Base-by-base conservation (phyloP, 2,797 vertebrate genomes). In the Parambassis ranga region DNA sequence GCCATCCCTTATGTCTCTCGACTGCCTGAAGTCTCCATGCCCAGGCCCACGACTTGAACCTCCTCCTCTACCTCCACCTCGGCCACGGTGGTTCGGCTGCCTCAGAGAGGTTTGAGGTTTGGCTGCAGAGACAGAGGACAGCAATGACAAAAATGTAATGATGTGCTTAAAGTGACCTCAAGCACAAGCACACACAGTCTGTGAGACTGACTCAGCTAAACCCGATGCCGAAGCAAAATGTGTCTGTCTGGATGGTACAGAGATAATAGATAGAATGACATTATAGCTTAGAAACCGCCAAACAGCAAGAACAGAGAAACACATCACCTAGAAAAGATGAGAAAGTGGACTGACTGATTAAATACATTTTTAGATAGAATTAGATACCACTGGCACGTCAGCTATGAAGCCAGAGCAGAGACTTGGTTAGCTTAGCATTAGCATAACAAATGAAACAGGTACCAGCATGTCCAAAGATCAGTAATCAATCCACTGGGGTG, bases 101-200 rank as follows among this genome's bases (percentile, higher is more conserved):
- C 89, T 89, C 73, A 92, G 84, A 65, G 86, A 91, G 55, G 84
- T 89, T 73, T 91, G 87, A 72, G 86, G 87, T 76, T 90, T 90
- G 66, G 90, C 90, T 90, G 75, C 14, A 11, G 15, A 28, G 39
- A 20, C 18, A 68, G 11, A 61, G 23, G 18, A 61, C 28, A 42
- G 48, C 28, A 55, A 62, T 16, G 26, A 9, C 28, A 35, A 26
- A 65, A 31, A 53, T 37, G 1, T 65, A 59, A 31, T n/a, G 30
- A 23, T 27, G 1, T 15, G 50, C 30, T 10, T 16, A 1, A 36
- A n/a, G 4, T 11, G 31, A 30, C 35, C 8, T 42, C 27, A 53
- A 0, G 37, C 10, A 32, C 36, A 60, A 35, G 20, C 42, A 49
- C 49, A 66, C 30, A 49, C 13, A 49, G 38, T 51, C 20, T 52